Evolutionary conservation across 2,888 invertebrate genomes (phyloP).

Genomic region (Teinopalpus imperialis): DNA sequence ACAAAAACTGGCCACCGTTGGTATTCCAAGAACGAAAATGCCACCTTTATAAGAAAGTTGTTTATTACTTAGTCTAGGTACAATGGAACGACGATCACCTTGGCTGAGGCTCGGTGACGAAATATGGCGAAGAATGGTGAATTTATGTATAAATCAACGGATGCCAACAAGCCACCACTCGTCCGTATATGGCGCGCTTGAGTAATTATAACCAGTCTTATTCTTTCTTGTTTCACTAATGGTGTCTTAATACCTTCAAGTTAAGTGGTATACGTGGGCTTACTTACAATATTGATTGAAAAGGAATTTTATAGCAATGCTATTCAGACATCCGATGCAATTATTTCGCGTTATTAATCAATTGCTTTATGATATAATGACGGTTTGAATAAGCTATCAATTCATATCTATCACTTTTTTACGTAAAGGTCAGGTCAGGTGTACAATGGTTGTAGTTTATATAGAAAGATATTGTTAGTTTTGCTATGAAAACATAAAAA

Average conservation of each 20-base stretch:
- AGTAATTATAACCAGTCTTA: slow-evolving; percentile 50
- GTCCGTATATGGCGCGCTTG: slow-evolving; percentile 46
- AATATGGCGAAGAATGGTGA: slow-evolving; percentile 41
- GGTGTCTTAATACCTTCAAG: slow-evolving; percentile 42
- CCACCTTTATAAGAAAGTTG: slow-evolving; percentile 24
- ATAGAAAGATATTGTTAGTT: too few relatives aligned
- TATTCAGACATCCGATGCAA: background rate
- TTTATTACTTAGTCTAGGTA: slow-evolving; percentile 39
- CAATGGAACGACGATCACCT: slow-evolving; percentile 47
- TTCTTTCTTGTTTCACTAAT: slow-evolving; percentile 42
- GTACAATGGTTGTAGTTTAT: background rate
- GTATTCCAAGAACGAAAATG: slow-evolving; percentile 32
- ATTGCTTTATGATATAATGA: slow-evolving; percentile 27
- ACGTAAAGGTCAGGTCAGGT: background rate
- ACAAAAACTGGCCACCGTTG: slow-evolving; percentile 28
- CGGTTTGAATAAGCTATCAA: slow-evolving; percentile 39
- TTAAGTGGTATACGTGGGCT: background rate
- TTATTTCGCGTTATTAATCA: slow-evolving; percentile 10
- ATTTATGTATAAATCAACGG: slow-evolving; percentile 63
- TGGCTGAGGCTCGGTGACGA: slow-evolving; percentile 42
- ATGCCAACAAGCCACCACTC: slow-evolving; percentile 51
- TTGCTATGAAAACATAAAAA: too few relatives aligned
- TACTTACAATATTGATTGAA: slow-evolving; percentile 20
- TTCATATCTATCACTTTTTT: slow-evolving; percentile 1
- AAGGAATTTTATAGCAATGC: slow-evolving; percentile 5